Evolutionary conservation across 2,797 vertebrate species (phyloP).

Genomic region (Naso thynnoides): DNA sequence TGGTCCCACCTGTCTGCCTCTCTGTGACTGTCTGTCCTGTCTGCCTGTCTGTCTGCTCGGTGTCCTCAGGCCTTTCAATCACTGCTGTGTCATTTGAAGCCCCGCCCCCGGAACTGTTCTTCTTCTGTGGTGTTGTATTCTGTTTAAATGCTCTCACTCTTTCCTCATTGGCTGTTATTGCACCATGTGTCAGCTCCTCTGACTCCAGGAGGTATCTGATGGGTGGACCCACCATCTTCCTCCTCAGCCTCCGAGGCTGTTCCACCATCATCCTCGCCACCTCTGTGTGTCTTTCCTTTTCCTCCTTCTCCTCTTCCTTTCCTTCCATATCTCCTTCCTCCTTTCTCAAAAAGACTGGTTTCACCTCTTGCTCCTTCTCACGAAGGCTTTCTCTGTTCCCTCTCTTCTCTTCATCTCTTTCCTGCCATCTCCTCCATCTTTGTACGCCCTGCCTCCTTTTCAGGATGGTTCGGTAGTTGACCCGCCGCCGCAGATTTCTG

Average conservation of each 20-base stretch:
- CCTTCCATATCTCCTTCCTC: neutral
- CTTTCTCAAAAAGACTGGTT: no score
- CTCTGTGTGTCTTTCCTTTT: neutral
- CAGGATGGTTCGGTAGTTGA: neutral
- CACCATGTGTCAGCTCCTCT: constrained; percentile 23
- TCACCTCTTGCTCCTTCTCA: no score
- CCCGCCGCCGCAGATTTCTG: neutral
- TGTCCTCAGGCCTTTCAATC: no score
- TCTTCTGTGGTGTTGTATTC: neutral
- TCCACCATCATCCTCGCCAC: neutral
- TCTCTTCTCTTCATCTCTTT: neutral
- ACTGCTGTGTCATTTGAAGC: no score
- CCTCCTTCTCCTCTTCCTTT: neutral
- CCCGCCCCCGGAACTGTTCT: no score
- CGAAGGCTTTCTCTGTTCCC: neutral
- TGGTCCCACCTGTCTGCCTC: no score
- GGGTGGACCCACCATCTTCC: constrained; percentile 25
- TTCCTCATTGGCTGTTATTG: neutral
- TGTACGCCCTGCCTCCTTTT: neutral
- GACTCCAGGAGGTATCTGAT: constrained; percentile 36
- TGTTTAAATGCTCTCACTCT: neutral
- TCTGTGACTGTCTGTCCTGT: no score
- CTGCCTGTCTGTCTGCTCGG: no score
- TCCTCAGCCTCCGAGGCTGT: neutral
- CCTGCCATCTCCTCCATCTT: neutral